Evolutionary conservation across 2,797 vertebrate genomes (phyloP).

Genomic region (Coregonus sp.): DNA sequence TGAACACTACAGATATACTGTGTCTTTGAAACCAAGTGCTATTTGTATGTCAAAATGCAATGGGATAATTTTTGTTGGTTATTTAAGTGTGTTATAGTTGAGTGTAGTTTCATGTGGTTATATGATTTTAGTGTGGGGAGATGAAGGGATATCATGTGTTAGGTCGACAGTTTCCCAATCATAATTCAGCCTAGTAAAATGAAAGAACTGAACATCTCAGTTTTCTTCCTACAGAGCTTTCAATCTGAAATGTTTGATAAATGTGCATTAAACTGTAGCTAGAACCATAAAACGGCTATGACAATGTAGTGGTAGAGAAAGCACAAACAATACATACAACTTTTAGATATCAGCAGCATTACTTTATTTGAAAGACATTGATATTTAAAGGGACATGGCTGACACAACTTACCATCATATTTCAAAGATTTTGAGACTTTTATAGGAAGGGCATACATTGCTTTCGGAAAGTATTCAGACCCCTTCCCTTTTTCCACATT

Average conservation of each 20-base stretch:
- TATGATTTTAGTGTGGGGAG: background rate
- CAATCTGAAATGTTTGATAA: background rate
- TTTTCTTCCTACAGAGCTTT: background rate
- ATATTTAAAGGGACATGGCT: background rate
- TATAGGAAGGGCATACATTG: too few species aligned
- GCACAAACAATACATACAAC: background rate
- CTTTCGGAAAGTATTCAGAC: too few species aligned
- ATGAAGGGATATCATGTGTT: background rate
- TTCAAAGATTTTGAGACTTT: background rate
- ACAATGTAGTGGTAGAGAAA: background rate
- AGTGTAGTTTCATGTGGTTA: background rate
- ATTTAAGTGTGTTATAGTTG: background rate
- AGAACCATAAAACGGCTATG: background rate
- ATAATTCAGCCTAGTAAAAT: background rate
- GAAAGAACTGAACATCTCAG: background rate
- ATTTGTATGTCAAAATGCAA: background rate
- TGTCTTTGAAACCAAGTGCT: background rate
- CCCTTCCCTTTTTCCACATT: too few species aligned
- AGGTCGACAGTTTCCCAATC: background rate
- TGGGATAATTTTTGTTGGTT: background rate
- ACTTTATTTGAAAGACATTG: background rate
- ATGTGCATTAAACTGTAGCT: background rate
- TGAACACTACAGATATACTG: background rate
- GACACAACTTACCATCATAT: background rate
- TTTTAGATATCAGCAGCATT: background rate